These are phyloP conservation scores for Aphis gossypii DNA, from an alignment of 1,140 invertebrate genomes.

Conservation along the genomic window DNA sequence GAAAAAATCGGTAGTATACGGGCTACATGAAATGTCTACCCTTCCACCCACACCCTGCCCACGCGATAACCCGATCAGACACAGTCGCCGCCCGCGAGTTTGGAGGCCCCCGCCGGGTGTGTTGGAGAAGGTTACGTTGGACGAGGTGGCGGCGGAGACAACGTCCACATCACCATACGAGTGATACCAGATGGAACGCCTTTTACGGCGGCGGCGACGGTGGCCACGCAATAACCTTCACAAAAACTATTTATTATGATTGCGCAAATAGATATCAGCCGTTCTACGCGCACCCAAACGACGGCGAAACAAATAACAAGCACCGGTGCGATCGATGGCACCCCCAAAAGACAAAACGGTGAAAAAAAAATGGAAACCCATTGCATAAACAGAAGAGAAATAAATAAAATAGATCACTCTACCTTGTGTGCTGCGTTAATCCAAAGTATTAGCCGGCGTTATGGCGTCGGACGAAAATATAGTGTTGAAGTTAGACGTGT, in stretches of 20 bases:
- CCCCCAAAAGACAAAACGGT: not conserved
- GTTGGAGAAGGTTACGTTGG: no score
- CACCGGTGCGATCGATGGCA: not conserved
- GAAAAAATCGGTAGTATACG: not conserved
- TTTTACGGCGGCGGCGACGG: slow-evolving; percentile 9
- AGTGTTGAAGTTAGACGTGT: not conserved
- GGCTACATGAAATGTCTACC: not conserved
- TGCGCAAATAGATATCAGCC: not conserved
- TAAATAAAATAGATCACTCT: not conserved
- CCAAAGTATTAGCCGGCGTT: not conserved
- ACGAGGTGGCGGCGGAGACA: not conserved
- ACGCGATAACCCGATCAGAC: not conserved
- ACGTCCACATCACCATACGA: not conserved
- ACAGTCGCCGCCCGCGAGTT: not conserved
- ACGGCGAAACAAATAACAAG: not conserved
- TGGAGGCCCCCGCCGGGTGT: not conserved
- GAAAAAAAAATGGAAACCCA: not conserved
- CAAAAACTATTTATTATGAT: not conserved
- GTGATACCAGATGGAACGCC: slow-evolving; percentile 41
- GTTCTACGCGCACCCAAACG: not conserved
- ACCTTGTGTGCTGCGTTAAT: not conserved
- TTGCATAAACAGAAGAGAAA: not conserved
- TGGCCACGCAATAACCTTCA: slow-evolving; percentile 46
- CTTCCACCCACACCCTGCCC: not conserved
- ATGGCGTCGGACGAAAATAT: not conserved